These are phyloP conservation scores for Psilopsiagon aymara DNA, from an alignment of 2,113 vertebrate genomes.

Conservation along the genomic window DNA sequence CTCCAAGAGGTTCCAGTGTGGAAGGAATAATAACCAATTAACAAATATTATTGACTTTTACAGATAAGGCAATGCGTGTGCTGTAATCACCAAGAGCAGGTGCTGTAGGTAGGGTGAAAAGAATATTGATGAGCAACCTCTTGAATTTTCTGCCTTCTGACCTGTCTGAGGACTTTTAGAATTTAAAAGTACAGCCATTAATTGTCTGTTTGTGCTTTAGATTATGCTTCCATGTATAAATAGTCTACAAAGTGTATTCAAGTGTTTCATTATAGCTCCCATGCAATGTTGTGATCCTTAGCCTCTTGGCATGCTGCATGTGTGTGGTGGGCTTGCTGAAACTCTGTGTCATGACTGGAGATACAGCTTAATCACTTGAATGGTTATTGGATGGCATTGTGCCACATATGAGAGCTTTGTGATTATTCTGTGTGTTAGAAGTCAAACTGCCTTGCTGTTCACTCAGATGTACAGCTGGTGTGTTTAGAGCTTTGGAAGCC, in stretches of 20 bases:
- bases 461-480: background rate
- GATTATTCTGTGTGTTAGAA: background rate
- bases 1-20: background rate
- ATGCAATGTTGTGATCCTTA: background rate
- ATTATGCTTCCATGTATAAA: background rate
- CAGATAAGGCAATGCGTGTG: background rate
- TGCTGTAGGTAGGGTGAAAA: background rate
- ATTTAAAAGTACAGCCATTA: background rate
- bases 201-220: background rate
- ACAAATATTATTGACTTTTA: background rate
- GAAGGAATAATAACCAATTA: conserved; percentile 14
- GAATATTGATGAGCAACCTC: background rate
- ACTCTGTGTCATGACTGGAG: background rate
- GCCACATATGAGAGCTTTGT: background rate
- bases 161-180: background rate
- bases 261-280: background rate
- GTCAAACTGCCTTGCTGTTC: background rate
- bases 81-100: background rate
- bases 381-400: accelerated
- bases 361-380: background rate
- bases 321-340: background rate
- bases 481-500: background rate
- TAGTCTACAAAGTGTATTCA: background rate
- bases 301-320: accelerated
- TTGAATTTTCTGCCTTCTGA: background rate